Conservation (phyloP, 1,140 invertebrate species). For the Tigriopus japonicus region DNA sequence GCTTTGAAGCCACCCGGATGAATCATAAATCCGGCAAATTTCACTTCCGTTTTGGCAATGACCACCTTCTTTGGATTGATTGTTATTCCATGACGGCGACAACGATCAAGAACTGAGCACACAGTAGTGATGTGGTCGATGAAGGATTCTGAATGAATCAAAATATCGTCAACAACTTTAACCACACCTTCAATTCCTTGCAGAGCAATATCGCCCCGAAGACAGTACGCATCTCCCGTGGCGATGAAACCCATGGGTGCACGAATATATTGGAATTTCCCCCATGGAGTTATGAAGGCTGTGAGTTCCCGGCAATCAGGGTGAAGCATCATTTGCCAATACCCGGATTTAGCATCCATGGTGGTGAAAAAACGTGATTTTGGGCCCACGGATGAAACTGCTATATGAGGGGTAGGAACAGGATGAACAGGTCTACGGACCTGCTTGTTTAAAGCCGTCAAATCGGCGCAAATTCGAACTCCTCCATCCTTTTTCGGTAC, state of each 20-base stretch:
- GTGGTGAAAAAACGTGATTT: constrained; percentile 16
- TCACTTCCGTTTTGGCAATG: no score
- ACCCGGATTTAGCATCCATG: constrained; percentile 22
- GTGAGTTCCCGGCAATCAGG: constrained; percentile 18
- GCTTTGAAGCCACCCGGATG: no score
- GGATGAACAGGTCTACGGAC: constrained; percentile 20
- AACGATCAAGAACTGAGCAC: no score
- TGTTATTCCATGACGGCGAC: no score
- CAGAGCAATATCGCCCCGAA: constrained; percentile 17
- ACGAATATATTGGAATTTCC: constrained; percentile 14
- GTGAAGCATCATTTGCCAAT: constrained; percentile 22
- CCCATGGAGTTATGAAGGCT: constrained; percentile 22
- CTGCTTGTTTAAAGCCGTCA: constrained; percentile 21
- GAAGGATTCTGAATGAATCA: constrained; percentile 7
- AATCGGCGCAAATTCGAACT: constrained; percentile 27
- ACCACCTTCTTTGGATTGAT: no score
- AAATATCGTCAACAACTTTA: constrained; percentile 16
- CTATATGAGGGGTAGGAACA: constrained; percentile 19
- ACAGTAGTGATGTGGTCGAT: not conserved
- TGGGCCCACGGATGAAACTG: constrained; percentile 8
- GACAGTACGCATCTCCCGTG: constrained; percentile 20
- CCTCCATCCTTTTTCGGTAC: constrained; percentile 24
- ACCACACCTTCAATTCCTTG: constrained; percentile 9
- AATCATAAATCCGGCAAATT: no score
- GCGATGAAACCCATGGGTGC: constrained; percentile 16